Base-by-base conservation (phyloP, 2,888 invertebrate species). In the Synergus gifuensis region DNA sequence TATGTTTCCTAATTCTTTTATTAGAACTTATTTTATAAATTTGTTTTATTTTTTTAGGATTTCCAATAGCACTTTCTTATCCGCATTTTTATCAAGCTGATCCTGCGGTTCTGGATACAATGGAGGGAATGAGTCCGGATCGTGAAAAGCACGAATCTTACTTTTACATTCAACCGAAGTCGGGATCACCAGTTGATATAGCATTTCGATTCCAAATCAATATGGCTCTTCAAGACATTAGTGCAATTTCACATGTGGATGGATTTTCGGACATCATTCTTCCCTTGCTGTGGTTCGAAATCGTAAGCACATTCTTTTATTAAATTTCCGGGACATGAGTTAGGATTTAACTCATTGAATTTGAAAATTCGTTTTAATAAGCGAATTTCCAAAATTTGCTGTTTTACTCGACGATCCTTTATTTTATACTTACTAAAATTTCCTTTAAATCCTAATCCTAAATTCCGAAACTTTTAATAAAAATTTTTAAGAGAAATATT, bases 231-330 rank as follows among this genome's bases (percentile, higher is more conserved):
- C 95, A 95, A 40, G 94, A 96, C 88, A 93, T 98, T 73, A 93
- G 94, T 2, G 90, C 92, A 7, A 96, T 97, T 87, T 94, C 94
- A 1, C 94, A 96, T 86, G 94, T 95, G 0, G 94, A 94, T 2
- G 93, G 93, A 78, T 97, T 98, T 89, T 93, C 95, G 77, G 93
- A 97, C 85, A 93, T 96, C 90, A 94, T 96, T 14, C 92, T 97
- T 4, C 98, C 98, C 0, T 93, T 98, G 89, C 93, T 98, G 4
- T 98, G 98, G 98, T 97, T 97, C 85, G 97, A 98, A 94, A 97
- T 97, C 90, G 98, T 97, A 94, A 96, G 97, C 95, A 28, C 0
- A 64, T 28, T 62, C 0, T 11, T 49, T 40, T 9, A 42, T n/a
- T 63, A 60, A 40, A 66, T 49, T 64, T 28, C 44, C 78, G 0